Conservation (phyloP, 2,797 vertebrate genomes). For the Enteromius thamalakanensis region DNA sequence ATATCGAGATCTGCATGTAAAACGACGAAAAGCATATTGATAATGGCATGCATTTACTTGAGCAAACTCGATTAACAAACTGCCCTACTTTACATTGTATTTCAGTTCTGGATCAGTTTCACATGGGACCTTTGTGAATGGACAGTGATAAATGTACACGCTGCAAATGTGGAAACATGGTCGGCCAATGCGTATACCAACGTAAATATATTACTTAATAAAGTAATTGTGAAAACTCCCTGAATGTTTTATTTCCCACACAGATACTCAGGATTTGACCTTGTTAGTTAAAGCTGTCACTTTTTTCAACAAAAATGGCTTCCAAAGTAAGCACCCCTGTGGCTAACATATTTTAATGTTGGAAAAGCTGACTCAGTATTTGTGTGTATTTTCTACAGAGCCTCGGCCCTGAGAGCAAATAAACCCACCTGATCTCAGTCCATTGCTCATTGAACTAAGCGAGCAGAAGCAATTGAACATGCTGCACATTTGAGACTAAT, state of each 20-base stretch:
- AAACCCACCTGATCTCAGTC: constrained; percentile 57
- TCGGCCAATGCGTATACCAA: not conserved
- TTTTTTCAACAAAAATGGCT: constrained; percentile 38
- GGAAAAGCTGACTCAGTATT: constrained; percentile 54
- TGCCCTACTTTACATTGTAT: constrained; percentile 3
- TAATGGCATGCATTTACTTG: constrained; percentile 20
- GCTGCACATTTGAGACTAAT: constrained; percentile 55
- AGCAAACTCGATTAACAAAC: not conserved
- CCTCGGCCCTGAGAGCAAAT: constrained; percentile 48
- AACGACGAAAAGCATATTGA: not conserved
- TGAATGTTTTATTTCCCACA: constrained; percentile 34
- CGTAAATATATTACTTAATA: not conserved
- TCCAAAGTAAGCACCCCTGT: constrained; percentile 49
- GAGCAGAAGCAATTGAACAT: constrained; percentile 56
- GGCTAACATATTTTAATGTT: constrained; percentile 48
- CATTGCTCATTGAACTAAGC: constrained; percentile 59
- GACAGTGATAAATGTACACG: constrained; percentile 20
- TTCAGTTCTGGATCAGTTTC: constrained; percentile 7
- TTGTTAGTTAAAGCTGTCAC: constrained; percentile 14
- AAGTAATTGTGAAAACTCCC: constrained; percentile 32
- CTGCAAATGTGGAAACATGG: constrained; percentile 13
- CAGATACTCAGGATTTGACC: not conserved
- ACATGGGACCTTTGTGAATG: not conserved
- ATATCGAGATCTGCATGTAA: not conserved
- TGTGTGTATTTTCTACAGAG: constrained; percentile 39